Evolutionary conservation across 2,888 invertebrate species (phyloP).

Genomic region (Melipona beecheii): DNA sequence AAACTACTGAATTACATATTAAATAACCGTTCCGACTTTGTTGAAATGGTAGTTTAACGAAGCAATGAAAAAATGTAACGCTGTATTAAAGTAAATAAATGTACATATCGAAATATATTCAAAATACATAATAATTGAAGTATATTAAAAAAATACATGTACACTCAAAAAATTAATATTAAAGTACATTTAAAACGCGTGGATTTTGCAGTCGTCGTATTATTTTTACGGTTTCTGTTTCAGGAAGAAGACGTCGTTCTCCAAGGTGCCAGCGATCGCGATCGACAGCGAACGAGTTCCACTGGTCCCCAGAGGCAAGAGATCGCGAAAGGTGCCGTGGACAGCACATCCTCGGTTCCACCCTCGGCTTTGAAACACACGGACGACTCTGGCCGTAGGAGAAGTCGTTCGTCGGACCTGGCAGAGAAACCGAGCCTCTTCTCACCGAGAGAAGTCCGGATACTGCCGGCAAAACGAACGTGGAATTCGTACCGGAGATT

Average conservation of each 20-base stretch:
- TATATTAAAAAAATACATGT: no score
- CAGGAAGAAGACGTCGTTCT: conserved; percentile 80
- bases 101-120: no score
- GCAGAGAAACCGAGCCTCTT: conserved; percentile 72
- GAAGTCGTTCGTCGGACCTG: conserved; percentile 59
- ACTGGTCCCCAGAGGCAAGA: conserved; percentile 56
- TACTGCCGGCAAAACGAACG: conserved; percentile 70
- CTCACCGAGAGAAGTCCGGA: conserved; percentile 68
- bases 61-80: no score
- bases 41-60: no score
- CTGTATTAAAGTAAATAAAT: no score
- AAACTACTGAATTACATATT: no score
- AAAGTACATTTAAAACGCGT: no score
- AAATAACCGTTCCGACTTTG: no score
- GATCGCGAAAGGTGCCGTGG: neutral
- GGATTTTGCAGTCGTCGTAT: no score
- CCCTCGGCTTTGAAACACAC: conserved; percentile 70
- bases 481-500: conserved; percentile 77
- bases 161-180: no score
- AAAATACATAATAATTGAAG: no score
- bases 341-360: conserved; percentile 36
- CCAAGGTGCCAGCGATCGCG: conserved; percentile 74
- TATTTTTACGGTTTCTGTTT: neutral
- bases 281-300: conserved; percentile 76
- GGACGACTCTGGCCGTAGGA: conserved; percentile 32